Conservation (phyloP, 2,888 invertebrate genomes). For the Chesias legatella region DNA sequence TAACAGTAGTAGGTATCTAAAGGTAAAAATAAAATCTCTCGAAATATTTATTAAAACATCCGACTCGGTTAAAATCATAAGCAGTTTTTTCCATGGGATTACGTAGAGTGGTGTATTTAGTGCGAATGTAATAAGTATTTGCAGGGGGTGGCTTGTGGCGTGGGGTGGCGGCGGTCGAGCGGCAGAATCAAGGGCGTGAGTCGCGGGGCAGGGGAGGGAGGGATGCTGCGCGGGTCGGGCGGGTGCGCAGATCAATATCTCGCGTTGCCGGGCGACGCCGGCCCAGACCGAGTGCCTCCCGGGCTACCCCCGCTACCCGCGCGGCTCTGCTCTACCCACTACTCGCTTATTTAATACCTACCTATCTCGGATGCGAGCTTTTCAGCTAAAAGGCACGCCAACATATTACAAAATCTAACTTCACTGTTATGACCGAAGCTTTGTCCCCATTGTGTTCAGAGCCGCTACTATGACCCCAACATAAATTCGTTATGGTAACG, state of each 20-base stretch:
- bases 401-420: slow-evolving; percentile 41
- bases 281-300: slow-evolving; percentile 83
- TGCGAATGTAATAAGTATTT: slow-evolving; percentile 77
- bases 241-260: slow-evolving; percentile 74
- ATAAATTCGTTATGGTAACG: slow-evolving; percentile 28
- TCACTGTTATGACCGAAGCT: slow-evolving; percentile 39
- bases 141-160: slow-evolving; percentile 48
- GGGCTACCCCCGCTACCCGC: slow-evolving; percentile 67
- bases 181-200: slow-evolving; percentile 61
- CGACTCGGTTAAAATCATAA: slow-evolving; percentile 42
- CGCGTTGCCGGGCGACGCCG: slow-evolving; percentile 81
- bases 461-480: slow-evolving; percentile 17
- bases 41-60: slow-evolving; percentile 13
- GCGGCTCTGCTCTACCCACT: slow-evolving; percentile 54
- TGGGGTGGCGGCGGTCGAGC: slow-evolving; percentile 50
- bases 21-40: not conserved
- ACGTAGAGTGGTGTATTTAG: slow-evolving; percentile 70
- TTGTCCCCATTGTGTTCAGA: slow-evolving; percentile 35
- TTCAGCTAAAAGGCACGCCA: slow-evolving; percentile 71
- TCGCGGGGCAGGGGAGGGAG: slow-evolving; percentile 35
- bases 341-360: slow-evolving; percentile 77
- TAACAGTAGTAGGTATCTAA: not conserved
- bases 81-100: slow-evolving; percentile 73
- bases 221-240: slow-evolving; percentile 70
- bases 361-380: slow-evolving; percentile 73